Base-by-base conservation (phyloP, 2,797 vertebrate species). In the Brachyrhaphis roseni region DNA sequence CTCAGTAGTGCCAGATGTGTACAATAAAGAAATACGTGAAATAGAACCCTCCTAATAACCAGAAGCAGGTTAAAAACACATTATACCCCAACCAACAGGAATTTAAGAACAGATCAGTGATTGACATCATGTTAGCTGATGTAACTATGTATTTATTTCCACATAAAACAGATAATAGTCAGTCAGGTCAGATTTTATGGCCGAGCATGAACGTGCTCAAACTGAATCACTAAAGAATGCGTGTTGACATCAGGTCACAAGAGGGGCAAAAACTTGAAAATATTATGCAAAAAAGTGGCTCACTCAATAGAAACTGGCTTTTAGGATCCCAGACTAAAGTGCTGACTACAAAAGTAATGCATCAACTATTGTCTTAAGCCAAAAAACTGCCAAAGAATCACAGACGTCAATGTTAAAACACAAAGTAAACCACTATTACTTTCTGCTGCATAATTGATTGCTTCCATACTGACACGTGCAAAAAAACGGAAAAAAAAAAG, bases 261-360 rank as follows among this genome's bases (percentile, higher is more conserved):
- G 20, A 43, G 2, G 39, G 23, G 23, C 10, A 68, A 39, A 41
- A 1, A 68, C 4, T 23, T 23, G 36, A 41, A 68, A 68, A 41
- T 68, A 41, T 26, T 12, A 12, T 12, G 8, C 68, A 71, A 68
- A 75, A 78, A 45, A 6, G 72, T 39, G 75, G 55, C 76, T 87
- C 78, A 86, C 71, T 78, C 1, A 3, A 62, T 64, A 84, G 62
- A 73, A 88, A 83, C 68, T 74, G 77, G 39, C 79, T 82, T 76
- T 79, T 18, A 87, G 72, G 64, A 72, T 75, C 76, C 39, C 20
- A 7, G 4, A 77, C 68, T 80, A 59, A 77, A 77, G 77, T 31
- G 41, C 62, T 79, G 77, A 51, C 13, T 31, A 78, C 78, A 82
- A 23, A 15, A 78, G 36, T n/a, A 46, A 26, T 78, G 71, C 45